Conservation (phyloP, 1,140 invertebrate species). For the Ridgeia piscesae region DNA sequence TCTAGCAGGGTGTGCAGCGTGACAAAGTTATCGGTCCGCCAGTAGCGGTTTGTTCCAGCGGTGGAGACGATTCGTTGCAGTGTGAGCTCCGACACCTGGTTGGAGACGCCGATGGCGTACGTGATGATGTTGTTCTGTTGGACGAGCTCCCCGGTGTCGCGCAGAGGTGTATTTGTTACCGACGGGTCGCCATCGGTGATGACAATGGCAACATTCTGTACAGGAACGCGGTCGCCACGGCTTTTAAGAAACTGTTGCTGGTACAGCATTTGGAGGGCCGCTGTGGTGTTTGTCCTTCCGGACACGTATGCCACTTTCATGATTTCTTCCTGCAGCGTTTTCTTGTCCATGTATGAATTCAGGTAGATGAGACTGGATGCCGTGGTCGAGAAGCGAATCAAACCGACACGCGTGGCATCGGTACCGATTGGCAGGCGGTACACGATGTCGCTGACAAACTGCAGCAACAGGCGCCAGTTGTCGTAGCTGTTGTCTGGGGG, state of each 20-base stretch:
- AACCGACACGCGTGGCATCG: slow-evolving; percentile 14
- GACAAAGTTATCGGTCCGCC: background rate
- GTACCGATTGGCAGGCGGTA: slow-evolving; percentile 17
- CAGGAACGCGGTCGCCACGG: slow-evolving; percentile 23
- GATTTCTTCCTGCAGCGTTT: slow-evolving; percentile 14
- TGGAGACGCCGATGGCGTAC: slow-evolving; percentile 8
- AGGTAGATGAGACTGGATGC: slow-evolving; percentile 17
- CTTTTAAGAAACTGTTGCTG: background rate
- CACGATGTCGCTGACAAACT: slow-evolving; percentile 21
- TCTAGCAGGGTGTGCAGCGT: background rate
- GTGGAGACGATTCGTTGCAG: background rate
- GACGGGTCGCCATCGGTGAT: slow-evolving; percentile 37
- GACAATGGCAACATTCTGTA: slow-evolving; percentile 32
- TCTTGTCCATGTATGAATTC: slow-evolving; percentile 16
- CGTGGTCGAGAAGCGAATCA: slow-evolving; percentile 19
- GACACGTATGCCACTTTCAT: background rate
- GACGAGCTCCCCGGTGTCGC: background rate
- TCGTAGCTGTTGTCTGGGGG: slow-evolving; percentile 15
- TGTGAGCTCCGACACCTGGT: background rate
- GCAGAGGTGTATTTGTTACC: background rate
- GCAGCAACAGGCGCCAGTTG: slow-evolving; percentile 27
- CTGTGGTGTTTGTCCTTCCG: background rate
- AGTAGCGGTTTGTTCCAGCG: background rate
- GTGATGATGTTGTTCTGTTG: background rate
- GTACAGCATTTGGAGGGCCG: background rate